A percentile compares a stretch with the other conserved stretches of the same genome.
Evolutionary conservation across 2,888 invertebrate genomes (phyloP).

Genomic region (Drosophila bunnanda): DNA sequence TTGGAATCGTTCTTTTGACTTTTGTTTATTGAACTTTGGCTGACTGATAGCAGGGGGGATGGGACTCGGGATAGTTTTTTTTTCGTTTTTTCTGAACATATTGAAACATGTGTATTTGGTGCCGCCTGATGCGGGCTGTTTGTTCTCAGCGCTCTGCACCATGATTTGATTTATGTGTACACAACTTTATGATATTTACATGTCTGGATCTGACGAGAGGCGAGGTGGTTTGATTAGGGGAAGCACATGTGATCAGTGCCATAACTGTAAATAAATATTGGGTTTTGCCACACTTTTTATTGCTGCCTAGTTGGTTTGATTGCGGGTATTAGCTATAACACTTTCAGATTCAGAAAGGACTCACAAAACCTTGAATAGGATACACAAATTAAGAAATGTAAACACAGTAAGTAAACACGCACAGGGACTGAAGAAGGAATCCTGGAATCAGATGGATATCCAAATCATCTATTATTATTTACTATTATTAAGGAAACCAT

Average conservation of each 20-base stretch:
- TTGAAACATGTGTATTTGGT: slow-evolving; percentile 70
- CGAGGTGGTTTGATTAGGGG: neutral
- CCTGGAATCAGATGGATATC: neutral
- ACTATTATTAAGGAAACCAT: no score
- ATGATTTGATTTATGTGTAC: slow-evolving; percentile 76
- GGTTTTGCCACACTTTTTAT: slow-evolving; percentile 17
- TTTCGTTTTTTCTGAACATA: slow-evolving; percentile 46
- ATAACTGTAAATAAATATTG: slow-evolving; percentile 49
- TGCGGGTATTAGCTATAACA: slow-evolving; percentile 6
- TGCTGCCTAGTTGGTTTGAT: neutral
- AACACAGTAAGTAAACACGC: neutral
- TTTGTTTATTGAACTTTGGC: slow-evolving; percentile 72
- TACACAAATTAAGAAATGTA: no score
- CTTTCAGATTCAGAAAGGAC: neutral
- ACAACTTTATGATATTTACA: slow-evolving; percentile 75
- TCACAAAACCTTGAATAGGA: neutral
- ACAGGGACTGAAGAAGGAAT: neutral
- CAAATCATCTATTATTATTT: no score
- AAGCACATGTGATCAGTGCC: slow-evolving; percentile 40
- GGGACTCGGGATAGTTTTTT: slow-evolving; percentile 35
- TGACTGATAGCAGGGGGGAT: slow-evolving; percentile 32
- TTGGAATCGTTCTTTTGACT: slow-evolving; percentile 29
- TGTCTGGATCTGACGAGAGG: slow-evolving; percentile 42
- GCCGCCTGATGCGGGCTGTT: slow-evolving; percentile 69
- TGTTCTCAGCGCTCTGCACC: slow-evolving; percentile 56